Conservation (phyloP, 2,113 vertebrate genomes). For the Pelusios castaneus region DNA sequence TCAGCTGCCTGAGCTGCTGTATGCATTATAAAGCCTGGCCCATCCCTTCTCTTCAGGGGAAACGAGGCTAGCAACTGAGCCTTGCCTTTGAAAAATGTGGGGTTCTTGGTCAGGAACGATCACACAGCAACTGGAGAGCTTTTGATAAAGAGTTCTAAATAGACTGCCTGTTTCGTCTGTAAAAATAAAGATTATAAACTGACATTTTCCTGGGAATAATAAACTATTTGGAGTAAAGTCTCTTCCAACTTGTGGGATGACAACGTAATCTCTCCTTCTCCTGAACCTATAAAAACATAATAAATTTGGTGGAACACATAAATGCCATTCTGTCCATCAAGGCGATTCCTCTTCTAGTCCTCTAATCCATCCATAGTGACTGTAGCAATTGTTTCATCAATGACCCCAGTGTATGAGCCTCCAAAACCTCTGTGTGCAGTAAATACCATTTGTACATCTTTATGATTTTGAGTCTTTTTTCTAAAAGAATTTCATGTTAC, state of each 20-base stretch:
- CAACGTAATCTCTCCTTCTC: neutral
- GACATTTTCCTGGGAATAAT: slow-evolving; percentile 29
- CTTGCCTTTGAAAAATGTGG: accelerated
- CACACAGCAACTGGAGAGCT: slow-evolving; percentile 8
- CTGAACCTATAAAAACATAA: slow-evolving; percentile 30
- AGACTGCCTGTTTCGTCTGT: neutral
- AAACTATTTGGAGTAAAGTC: slow-evolving; percentile 29
- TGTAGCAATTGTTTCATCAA: neutral
- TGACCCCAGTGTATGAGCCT: neutral
- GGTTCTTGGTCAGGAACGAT: neutral
- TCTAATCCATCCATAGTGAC: neutral
- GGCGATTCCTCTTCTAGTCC: neutral
- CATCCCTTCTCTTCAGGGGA: neutral
- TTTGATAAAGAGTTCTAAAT: slow-evolving; percentile 13
- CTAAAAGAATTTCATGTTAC: neutral
- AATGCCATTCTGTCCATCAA: neutral
- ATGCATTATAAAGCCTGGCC: neutral
- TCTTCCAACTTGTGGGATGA: slow-evolving; percentile 40
- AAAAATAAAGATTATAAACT: neutral
- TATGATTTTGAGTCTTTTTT: neutral
- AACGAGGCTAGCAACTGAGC: neutral
- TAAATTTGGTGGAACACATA: slow-evolving; percentile 29
- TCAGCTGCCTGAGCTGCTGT: neutral
- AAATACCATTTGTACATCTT: neutral
- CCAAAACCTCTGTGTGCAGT: neutral